phyloP scores from a whole-genome alignment of 2,888 invertebrate species.

The Campoplex capitator region DNA sequence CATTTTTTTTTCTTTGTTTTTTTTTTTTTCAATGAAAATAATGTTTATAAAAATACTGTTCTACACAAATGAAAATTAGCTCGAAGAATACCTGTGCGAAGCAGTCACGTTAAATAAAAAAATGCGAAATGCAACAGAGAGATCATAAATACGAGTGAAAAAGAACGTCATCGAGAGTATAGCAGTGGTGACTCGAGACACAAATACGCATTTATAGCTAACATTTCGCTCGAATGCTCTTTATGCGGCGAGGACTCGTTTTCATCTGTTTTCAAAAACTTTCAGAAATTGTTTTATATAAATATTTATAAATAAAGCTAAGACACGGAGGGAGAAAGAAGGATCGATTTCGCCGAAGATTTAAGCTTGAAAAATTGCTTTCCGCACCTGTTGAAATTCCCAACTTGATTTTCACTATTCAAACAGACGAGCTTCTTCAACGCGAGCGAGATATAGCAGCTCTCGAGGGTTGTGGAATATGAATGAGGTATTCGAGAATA shows the following conservation, averaged over 20 bases:
- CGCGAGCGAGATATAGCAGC: background rate
- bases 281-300: too few species aligned
- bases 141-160: background rate
- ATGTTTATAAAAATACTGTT: background rate
- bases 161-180: background rate
- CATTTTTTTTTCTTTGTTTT: too few species aligned
- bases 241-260: too few species aligned
- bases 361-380: background rate
- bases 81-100: background rate
- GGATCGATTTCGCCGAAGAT: background rate
- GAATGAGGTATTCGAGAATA: background rate
- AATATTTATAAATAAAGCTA: background rate
- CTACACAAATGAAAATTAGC: background rate
- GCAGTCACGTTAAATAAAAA: background rate
- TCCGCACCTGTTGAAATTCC: background rate
- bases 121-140: background rate
- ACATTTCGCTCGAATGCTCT: too few species aligned
- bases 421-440: background rate
- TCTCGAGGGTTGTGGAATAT: background rate
- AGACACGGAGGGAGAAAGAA: background rate
- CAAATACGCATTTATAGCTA: too few species aligned
- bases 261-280: too few species aligned
- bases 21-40: background rate
- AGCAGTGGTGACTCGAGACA: too few species aligned
- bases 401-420: background rate